Evolutionary conservation across 2,797 vertebrate species (phyloP), one percentile per base, ranked within the genome.

Genomic region (Trachurus trachurus): DNA sequence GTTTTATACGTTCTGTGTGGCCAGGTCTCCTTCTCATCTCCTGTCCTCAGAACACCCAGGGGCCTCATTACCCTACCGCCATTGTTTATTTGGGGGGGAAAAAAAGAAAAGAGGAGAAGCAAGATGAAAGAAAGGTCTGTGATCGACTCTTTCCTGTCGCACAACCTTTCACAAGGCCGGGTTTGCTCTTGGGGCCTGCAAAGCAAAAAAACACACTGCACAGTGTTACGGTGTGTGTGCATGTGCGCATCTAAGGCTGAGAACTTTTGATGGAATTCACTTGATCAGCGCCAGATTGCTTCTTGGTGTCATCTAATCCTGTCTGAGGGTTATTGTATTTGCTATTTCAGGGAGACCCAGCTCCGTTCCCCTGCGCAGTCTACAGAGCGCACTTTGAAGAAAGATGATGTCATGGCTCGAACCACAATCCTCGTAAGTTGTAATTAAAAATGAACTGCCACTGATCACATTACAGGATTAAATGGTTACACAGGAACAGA

Each of bases 11-110:
- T 80, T 87, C 74, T 89, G 88, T 93, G 85, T 89, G 91, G 86
- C 89, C 90, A 73, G 82, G 85, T 85, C 84, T 88, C 86, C 86
- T 69, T 91, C 86, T 93, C 88, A 85, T 93, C 83, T 85, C 71
- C 12, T 80, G 81, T 92, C 88, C 88, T 88, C 70, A 83, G 72
- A 89, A 84, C 85, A 84, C 93, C 88, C 92, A 66, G 78, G 86
- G 85, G 92, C 76, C 92, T 92, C 93, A 92, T 95, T 94, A 93
- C 81, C 78, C 68, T 76, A 69, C 88, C 81, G 63, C 78, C 73
- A 81, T 87, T 93, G 93, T 94, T 94, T 94, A 91, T 93, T 91
- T 92, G 91, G 60, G 78, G 65, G 65, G 80, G 76, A 26, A 47
- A 79, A 79, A 79, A 89, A 87, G 77, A 81, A 87, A 81, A 71